A percentile compares a stretch with the other conserved stretches of the same genome.
Evolutionary conservation across 2,888 invertebrate species (phyloP).

Genomic region (Latheticus oryzae): DNA sequence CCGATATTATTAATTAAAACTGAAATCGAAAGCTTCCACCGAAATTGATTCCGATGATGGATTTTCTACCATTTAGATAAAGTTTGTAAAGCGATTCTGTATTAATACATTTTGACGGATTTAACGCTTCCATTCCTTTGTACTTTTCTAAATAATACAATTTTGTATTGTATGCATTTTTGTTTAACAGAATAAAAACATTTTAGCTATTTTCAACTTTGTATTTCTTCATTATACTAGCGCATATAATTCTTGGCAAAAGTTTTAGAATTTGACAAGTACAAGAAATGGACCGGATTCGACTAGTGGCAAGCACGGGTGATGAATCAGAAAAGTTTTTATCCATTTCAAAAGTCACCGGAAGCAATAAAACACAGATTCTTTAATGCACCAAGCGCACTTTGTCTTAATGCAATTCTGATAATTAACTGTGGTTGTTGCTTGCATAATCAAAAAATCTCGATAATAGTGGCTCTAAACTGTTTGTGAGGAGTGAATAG

Average conservation of each 20-base stretch:
- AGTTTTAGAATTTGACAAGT: conserved; percentile 45
- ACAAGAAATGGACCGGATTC: conserved; percentile 54
- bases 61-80: conserved; percentile 32
- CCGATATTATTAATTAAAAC: conserved; percentile 29
- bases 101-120: conserved; percentile 27
- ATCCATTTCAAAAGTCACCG: conserved; percentile 46
- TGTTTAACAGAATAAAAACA: conserved; percentile 20
- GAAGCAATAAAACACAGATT: too few species aligned
- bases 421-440: background rate
- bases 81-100: conserved; percentile 12
- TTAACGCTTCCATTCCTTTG: conserved; percentile 13
- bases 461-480: too few species aligned
- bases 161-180: conserved; percentile 5
- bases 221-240: conserved; percentile 43
- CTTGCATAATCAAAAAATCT: conserved; percentile 6
- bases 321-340: conserved; percentile 57
- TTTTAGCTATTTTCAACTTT: conserved; percentile 42
- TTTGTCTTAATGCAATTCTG: conserved; percentile 11
- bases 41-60: conserved; percentile 34
- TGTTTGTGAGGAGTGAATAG: too few species aligned
- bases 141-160: conserved; percentile 4
- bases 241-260: conserved; percentile 36
- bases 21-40: conserved; percentile 23
- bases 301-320: conserved; percentile 51
- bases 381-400: too few species aligned